Conservation (phyloP, 2,888 invertebrate species). For the Morpho deidamia region DNA sequence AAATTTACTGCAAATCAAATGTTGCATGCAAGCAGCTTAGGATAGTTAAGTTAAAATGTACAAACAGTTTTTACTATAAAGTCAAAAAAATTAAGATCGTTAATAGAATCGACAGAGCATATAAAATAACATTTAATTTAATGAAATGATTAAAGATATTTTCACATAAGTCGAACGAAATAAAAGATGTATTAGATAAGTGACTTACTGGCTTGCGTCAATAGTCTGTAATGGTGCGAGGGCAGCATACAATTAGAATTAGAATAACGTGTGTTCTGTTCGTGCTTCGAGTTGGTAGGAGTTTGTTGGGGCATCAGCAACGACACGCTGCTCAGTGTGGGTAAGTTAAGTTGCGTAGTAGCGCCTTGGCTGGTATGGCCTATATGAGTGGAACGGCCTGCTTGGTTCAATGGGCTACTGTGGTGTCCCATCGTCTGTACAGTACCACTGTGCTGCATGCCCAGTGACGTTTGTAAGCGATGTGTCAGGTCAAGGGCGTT, state of each 20-base stretch:
- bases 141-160: too few relatives aligned
- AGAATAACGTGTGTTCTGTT: constrained; percentile 51
- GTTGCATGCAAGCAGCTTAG: constrained; percentile 13
- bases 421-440: constrained; percentile 51
- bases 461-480: constrained; percentile 56
- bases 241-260: constrained; percentile 55
- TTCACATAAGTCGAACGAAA: too few relatives aligned
- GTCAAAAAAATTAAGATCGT: neutral
- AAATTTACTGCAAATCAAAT: constrained; percentile 31
- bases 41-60: constrained; percentile 17
- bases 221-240: constrained; percentile 56
- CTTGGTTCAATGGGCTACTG: constrained; percentile 51
- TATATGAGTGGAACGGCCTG: constrained; percentile 26
- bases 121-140: too few relatives aligned
- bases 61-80: constrained; percentile 19
- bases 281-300: constrained; percentile 47
- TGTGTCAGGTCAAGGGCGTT: constrained; percentile 51
- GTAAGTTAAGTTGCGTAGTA: constrained; percentile 20
- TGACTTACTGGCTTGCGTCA: constrained; percentile 64
- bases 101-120: too few relatives aligned
- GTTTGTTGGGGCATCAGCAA: constrained; percentile 32
- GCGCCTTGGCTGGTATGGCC: constrained; percentile 22
- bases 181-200: neutral
- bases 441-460: constrained; percentile 44
- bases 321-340: constrained; percentile 24